A percentile compares a stretch with the other conserved stretches of the same genome.
phyloP scores from a whole-genome alignment of 2,797 vertebrate species.

The Cossypha niveicapilla region DNA sequence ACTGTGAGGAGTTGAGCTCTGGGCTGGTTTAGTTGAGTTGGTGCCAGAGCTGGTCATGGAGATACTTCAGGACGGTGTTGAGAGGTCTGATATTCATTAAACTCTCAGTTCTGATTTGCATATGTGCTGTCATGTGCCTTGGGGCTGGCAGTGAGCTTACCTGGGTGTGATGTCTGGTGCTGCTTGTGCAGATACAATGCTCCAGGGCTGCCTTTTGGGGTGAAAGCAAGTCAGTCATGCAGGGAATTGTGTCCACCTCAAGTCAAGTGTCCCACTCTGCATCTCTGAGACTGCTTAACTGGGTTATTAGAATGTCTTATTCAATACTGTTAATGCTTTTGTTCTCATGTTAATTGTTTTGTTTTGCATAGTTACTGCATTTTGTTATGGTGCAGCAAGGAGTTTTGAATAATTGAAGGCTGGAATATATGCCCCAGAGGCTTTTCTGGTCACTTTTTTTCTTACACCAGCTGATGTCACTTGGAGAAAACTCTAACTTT shows the following conservation, averaged over 20 bases:
- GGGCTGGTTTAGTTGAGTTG: neutral
- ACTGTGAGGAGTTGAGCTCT: neutral
- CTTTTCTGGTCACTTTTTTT: neutral
- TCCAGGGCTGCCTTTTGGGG: neutral
- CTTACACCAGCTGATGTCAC: neutral
- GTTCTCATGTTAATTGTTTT: neutral
- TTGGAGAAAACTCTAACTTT: neutral
- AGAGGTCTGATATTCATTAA: neutral
- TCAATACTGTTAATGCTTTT: neutral
- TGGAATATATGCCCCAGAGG: neutral
- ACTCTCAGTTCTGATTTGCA: neutral
- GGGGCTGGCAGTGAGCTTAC: neutral
- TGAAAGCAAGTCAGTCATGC: neutral
- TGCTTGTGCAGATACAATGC: accelerated
- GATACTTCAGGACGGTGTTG: neutral
- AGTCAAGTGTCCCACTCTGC: neutral
- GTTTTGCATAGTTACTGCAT: neutral
- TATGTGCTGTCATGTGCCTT: neutral
- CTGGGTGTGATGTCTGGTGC: neutral
- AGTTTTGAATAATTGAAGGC: neutral
- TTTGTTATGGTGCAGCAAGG: neutral
- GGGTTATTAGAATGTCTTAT: neutral
- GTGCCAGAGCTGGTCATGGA: neutral
- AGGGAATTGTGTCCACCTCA: neutral
- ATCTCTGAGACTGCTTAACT: neutral